Conservation (phyloP, 2,888 invertebrate genomes). For the Hypercompe scribonia region DNA sequence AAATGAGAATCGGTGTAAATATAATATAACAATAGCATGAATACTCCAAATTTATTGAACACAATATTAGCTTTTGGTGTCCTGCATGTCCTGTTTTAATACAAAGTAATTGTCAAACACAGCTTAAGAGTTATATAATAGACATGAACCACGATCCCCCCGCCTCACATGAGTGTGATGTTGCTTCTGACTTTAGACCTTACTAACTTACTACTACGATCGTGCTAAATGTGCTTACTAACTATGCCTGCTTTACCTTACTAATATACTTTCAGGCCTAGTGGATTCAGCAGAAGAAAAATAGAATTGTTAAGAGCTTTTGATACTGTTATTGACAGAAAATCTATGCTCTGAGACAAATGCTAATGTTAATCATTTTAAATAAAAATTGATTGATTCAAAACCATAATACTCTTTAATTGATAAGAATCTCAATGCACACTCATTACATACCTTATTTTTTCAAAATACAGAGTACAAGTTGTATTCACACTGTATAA, state of each 20-base stretch:
- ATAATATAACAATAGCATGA: background rate
- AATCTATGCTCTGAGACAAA: background rate
- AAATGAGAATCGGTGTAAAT: background rate
- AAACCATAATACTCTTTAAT: background rate
- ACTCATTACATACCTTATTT: background rate
- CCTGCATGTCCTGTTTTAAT: conserved; percentile 4
- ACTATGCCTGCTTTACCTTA: conserved; percentile 72
- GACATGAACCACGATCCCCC: conserved; percentile 56
- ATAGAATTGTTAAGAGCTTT: background rate
- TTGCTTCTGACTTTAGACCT: conserved; percentile 60
- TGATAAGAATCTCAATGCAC: background rate
- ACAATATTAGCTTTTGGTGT: background rate
- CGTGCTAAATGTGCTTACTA: conserved; percentile 56
- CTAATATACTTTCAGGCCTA: conserved; percentile 72
- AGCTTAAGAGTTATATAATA: conserved; percentile 52
- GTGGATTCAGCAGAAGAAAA: conserved; percentile 67
- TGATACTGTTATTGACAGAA: background rate
- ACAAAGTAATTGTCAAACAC: conserved; percentile 49
- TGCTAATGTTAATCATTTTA: background rate
- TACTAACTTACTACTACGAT: conserved; percentile 56
- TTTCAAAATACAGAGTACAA: background rate
- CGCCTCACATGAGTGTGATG: conserved; percentile 65
- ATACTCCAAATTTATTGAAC: background rate
- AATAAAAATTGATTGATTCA: background rate
- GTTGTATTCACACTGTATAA: background rate